Percentiles rank a stretch among this genome's conserved stretches.
These are phyloP conservation scores for Mixornis gularis DNA, from an alignment of 2,113 vertebrate species.

Conservation along the genomic window DNA sequence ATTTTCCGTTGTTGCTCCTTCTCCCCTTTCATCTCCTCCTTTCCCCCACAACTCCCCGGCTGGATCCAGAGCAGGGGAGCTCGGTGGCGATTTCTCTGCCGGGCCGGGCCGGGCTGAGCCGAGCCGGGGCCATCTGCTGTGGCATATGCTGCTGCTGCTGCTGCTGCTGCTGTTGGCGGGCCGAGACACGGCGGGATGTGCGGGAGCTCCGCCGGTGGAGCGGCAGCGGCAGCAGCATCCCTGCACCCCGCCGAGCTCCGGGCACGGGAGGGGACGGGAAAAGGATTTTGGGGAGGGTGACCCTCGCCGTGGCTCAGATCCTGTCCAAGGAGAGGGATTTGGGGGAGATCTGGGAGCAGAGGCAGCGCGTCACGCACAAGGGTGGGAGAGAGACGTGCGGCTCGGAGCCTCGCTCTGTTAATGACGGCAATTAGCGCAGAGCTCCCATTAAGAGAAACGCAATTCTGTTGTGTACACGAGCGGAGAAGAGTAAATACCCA, in stretches of 20 bases:
- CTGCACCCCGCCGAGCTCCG: too few relatives aligned
- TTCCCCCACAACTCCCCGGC: background rate
- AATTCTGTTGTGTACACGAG: background rate
- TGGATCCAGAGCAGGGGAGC: background rate
- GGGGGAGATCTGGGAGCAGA: background rate
- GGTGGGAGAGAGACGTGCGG: background rate
- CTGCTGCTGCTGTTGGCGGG: too few relatives aligned
- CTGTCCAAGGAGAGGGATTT: fast-evolving
- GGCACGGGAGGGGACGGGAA: background rate
- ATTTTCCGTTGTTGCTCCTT: fast-evolving
- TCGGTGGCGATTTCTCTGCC: background rate
- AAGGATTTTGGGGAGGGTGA: background rate
- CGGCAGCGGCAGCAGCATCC: background rate
- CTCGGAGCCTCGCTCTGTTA: background rate
- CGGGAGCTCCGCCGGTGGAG: too few relatives aligned
- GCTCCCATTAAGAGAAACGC: conserved; percentile 17
- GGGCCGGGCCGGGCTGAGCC: background rate
- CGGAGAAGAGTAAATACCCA: conserved; percentile 55
- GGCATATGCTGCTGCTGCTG: background rate
- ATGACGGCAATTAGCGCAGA: conserved; percentile 37
- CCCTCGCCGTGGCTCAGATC: fast-evolving
- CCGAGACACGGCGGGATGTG: too few relatives aligned
- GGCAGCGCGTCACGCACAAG: background rate
- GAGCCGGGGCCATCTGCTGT: conserved; percentile 36
- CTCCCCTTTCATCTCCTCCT: background rate